Evolutionary conservation across 2,888 invertebrate genomes (phyloP).

Genomic region (Kuschelorhynchus macadamiae): DNA sequence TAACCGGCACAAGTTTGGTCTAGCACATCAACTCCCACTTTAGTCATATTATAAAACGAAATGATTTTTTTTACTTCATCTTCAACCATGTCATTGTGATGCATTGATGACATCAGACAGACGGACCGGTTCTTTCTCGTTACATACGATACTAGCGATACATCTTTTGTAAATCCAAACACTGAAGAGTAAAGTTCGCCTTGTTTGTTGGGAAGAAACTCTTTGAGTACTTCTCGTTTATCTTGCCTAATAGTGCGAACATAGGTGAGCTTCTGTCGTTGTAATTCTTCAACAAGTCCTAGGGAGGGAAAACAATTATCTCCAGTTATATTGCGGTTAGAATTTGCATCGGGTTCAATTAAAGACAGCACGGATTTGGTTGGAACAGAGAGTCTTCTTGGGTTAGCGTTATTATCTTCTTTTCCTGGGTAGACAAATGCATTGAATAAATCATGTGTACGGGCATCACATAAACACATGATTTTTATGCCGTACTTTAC

Average conservation of each 20-base stretch:
- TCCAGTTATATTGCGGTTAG: slow-evolving; percentile 31
- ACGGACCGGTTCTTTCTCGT: slow-evolving; percentile 8
- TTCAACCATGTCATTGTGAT: no score
- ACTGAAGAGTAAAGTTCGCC: slow-evolving; percentile 14
- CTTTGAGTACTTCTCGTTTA: slow-evolving; percentile 17
- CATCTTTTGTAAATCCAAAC: slow-evolving; percentile 35
- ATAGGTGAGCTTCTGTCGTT: slow-evolving; percentile 20
- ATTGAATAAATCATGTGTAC: slow-evolving; percentile 22
- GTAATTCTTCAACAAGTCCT: slow-evolving; percentile 20
- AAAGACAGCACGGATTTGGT: slow-evolving; percentile 28
- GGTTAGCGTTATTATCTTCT: slow-evolving; percentile 3
- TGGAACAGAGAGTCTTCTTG: slow-evolving; percentile 28
- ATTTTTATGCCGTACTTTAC: no score
- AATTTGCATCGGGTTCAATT: slow-evolving; percentile 28
- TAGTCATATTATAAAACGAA: no score
- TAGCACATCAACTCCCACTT: no score
- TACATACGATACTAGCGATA: slow-evolving; percentile 24
- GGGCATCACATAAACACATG: slow-evolving; percentile 19
- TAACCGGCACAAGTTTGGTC: no score
- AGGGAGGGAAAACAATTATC: slow-evolving; percentile 29
- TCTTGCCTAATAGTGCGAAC: slow-evolving; percentile 28
- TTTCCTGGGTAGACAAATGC: slow-evolving; percentile 18
- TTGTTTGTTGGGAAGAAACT: slow-evolving; percentile 21
- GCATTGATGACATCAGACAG: no score
- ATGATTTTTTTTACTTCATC: no score